Evolutionary conservation across 2,888 invertebrate species (phyloP).

Genomic region (Anorthoa munda): DNA sequence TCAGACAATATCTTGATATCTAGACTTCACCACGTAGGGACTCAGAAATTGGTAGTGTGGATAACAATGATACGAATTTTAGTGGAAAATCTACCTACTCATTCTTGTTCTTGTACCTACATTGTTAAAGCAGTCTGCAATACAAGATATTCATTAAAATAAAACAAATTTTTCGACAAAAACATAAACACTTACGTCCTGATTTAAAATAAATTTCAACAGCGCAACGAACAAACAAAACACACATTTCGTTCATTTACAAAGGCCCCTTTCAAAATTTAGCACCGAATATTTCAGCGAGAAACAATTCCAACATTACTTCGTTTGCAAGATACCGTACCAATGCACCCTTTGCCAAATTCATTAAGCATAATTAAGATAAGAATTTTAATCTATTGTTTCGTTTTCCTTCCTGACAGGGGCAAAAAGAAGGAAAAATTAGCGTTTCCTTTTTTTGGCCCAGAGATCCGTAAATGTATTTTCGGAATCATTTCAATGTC

Average conservation of each 20-base stretch:
- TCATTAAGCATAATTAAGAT: conserved; percentile 62
- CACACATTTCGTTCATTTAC: conserved; percentile 34
- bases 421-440: conserved; percentile 12
- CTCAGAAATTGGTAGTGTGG: neutral
- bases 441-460: conserved; percentile 3
- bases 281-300: conserved; percentile 31
- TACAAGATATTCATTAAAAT: neutral
- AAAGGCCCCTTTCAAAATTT: conserved; percentile 36
- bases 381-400: conserved; percentile 59
- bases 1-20: neutral
- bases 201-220: conserved; percentile 12
- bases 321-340: conserved; percentile 46
- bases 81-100: too few species aligned
- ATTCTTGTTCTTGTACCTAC: too few species aligned
- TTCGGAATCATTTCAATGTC: conserved; percentile 27
- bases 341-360: conserved; percentile 60
- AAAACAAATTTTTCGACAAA: neutral
- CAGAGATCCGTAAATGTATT: neutral
- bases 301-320: conserved; percentile 45
- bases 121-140: too few species aligned
- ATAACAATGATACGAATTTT: neutral
- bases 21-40: neutral
- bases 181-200: neutral
- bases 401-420: conserved; percentile 25
- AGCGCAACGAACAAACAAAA: conserved; percentile 22